Conservation (phyloP, 2,797 vertebrate species). For the Prunella strophiata region DNA sequence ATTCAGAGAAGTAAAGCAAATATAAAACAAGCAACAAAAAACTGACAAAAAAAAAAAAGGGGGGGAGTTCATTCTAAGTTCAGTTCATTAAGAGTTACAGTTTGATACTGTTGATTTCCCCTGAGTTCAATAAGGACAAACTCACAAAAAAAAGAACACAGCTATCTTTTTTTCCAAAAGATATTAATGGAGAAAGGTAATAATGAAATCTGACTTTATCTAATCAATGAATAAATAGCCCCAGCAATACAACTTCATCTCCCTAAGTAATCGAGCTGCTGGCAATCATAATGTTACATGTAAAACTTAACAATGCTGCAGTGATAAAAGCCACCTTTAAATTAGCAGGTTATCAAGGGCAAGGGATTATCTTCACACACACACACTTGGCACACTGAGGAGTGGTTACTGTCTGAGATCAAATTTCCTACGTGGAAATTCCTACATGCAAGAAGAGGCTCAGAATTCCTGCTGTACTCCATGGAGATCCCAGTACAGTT, state of each 20-base stretch:
- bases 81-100: constrained; percentile 23
- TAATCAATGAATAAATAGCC: neutral
- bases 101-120: constrained; percentile 55
- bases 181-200: neutral
- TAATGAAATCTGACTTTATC: constrained; percentile 8
- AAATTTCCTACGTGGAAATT: neutral
- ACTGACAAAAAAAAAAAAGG: neutral
- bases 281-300: neutral
- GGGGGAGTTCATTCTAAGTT: constrained; percentile 55
- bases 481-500: neutral
- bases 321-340: neutral
- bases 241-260: neutral
- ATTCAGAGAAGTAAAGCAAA: neutral
- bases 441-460: neutral
- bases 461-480: neutral
- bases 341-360: neutral
- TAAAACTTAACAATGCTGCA: neutral
- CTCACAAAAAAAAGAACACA: neutral
- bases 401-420: neutral
- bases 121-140: constrained; percentile 12
- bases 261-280: neutral
- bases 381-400: neutral
- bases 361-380: neutral
- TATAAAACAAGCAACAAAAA: constrained; percentile 27
- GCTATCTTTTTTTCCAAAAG: neutral